These are phyloP conservation scores for Campaea margaritaria DNA, from an alignment of 2,888 invertebrate species.

Conservation along the genomic window DNA sequence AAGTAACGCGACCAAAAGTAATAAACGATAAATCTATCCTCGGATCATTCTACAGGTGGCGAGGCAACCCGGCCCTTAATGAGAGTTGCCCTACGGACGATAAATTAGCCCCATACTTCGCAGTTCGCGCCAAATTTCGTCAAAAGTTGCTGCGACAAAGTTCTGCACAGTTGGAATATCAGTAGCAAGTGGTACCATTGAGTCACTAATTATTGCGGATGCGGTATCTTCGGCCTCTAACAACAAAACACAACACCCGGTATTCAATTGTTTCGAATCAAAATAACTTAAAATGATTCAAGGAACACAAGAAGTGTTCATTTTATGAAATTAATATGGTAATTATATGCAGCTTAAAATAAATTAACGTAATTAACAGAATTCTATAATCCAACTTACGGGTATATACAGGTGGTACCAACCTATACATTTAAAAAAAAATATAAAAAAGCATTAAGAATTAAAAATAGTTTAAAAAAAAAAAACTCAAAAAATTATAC, in stretches of 20 bases:
- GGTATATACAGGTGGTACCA: too few relatives aligned
- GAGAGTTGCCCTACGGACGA: constrained; percentile 69
- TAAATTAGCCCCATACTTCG: constrained; percentile 72
- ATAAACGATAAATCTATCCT: constrained; percentile 61
- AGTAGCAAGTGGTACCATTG: constrained; percentile 7
- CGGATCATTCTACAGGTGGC: constrained; percentile 78
- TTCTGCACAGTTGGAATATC: constrained; percentile 26
- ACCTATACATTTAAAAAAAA: too few relatives aligned
- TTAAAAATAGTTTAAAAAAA: too few relatives aligned
- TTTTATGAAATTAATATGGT: too few relatives aligned
- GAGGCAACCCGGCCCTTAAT: constrained; percentile 68
- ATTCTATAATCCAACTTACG: too few relatives aligned
- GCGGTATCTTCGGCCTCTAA: constrained; percentile 3
- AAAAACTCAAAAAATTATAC: too few relatives aligned
- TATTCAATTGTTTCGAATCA: too few relatives aligned
- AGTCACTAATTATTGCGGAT: constrained; percentile 9
- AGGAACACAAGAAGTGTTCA: too few relatives aligned
- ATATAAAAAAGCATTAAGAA: too few relatives aligned
- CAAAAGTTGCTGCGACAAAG: constrained; percentile 31
- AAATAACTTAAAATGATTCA: too few relatives aligned
- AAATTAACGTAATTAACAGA: too few relatives aligned
- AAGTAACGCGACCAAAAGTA: constrained; percentile 43
- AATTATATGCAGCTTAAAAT: too few relatives aligned
- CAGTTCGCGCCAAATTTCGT: constrained; percentile 63
- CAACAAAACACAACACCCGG: not conserved